phyloP scores from a whole-genome alignment of 2,888 invertebrate species.

The Sericinus montela region DNA sequence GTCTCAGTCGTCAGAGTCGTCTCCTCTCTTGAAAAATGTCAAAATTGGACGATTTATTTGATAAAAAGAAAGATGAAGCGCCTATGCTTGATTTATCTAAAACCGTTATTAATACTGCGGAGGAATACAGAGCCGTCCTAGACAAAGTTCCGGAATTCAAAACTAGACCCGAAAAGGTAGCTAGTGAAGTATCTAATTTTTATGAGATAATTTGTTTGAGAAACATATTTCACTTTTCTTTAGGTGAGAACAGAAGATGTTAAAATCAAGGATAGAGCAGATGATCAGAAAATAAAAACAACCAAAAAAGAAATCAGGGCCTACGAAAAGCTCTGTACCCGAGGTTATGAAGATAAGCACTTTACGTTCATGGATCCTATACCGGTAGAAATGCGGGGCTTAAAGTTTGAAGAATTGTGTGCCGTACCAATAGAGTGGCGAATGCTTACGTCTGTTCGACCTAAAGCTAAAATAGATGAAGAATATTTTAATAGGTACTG shows the following conservation, averaged over 20 bases:
- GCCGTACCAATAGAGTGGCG: constrained; percentile 94
- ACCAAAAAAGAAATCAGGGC: constrained; percentile 85
- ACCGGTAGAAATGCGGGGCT: constrained; percentile 88
- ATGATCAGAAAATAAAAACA: constrained; percentile 86
- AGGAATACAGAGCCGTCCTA: constrained; percentile 89
- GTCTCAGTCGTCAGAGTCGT: no score
- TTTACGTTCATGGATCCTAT: constrained; percentile 85
- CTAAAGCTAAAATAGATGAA: constrained; percentile 90
- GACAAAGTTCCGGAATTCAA: constrained; percentile 95
- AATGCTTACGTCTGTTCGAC: constrained; percentile 93
- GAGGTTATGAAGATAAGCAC: constrained; percentile 78
- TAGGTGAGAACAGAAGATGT: constrained; percentile 87
- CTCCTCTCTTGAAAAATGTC: constrained; percentile 77
- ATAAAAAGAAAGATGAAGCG: constrained; percentile 91
- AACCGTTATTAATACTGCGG: constrained; percentile 86
- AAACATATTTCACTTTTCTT: constrained; percentile 13
- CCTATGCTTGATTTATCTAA: constrained; percentile 92
- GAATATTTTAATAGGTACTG: constrained; percentile 88
- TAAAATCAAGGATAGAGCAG: constrained; percentile 84
- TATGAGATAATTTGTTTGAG: not conserved
- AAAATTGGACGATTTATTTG: constrained; percentile 89
- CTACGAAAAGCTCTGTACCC: constrained; percentile 81
- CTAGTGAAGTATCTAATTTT: not conserved
- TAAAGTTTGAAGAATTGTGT: constrained; percentile 88
- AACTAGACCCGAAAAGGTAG: constrained; percentile 91